Evolutionary conservation across 1,140 invertebrate genomes (phyloP), one percentile per base, ranked within the genome.

Genomic region (Brachionus koreanus): DNA sequence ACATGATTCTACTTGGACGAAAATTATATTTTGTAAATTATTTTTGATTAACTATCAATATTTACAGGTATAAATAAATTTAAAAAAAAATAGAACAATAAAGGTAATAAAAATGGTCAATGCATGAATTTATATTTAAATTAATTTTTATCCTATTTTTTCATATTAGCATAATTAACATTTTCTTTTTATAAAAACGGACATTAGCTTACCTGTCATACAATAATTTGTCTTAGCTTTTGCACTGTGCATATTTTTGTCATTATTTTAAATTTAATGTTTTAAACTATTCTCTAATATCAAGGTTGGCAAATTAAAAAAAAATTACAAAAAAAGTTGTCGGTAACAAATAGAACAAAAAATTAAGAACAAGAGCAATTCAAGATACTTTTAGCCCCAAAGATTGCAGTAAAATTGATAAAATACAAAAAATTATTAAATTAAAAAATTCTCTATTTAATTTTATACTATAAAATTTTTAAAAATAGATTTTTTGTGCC

Each of bases 181-280:
- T 65, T 65, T 65, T 65, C n/a, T 65, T 16, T 65, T 65, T 25
- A 65, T 65, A 65, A 65, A 65, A 65, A 65, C 63, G 63, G 63
- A 65, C 63, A 65, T 65, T 33, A 12, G 16, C 29, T 33, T n/a
- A 65, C 25, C 25, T 65, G 63, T 65, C 29, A 65, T 29, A 65
- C 5, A 29, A 35, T 33, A 23, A 23, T 57, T 13, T 57, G 52
- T 65, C 25, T 65, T 65, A 33, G 12, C 29, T 65, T 65, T 65
- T 42, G 49, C 49, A 57, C 7, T 9, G 19, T 7, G 9, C 19
- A 16, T 49, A n/a, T 49, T 16, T n/a, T 6, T 5, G 12, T 3
- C 13, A 49, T 13, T 49, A n/a, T n/a, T n/a, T n/a, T n/a, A 43
- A 10, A 43, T 13, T 43, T 12, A 43, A 13, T n/a, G 5, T 46